Evolutionary conservation across 2,888 invertebrate species (phyloP), one percentile per base, ranked within the genome.

Genomic region (Spodoptera littoralis): DNA sequence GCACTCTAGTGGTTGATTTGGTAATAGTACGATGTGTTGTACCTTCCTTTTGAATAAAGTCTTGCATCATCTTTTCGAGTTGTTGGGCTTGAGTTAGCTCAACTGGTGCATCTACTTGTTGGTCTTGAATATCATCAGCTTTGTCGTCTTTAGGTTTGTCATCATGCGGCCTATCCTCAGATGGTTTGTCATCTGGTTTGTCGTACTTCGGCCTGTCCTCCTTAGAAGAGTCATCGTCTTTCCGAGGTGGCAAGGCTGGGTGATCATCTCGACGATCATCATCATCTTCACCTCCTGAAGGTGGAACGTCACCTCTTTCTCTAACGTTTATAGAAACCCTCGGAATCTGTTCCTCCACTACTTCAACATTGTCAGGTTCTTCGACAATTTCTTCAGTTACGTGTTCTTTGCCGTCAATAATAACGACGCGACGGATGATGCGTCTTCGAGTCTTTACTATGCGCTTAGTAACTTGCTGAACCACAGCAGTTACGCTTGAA

Each of bases 341-440:
- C 0, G 97, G 97, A 77, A 97, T 96, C 77, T 96, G 96, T 88
- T 97, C 96, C 84, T 97, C 97, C 42, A 95, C 95, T 11, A 97
- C 94, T 90, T 97, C 97, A 4, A 97, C 92, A 86, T 96, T 96
- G 82, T 97, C 98, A 0, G 98, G 98, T 87, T 98, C 98, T 83
- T 98, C 98, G 48, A 98, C 95, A 0, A 98, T 91, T 91, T 98
- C 98, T 89, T 98, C 98, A 8, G 96, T 96, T 0, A 97, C 96
- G 67, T 97, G 97, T 90, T 98, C 98, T 89, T 97, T 97, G 0
- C 98, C 98, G 85, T 98, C 97, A 63, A 98, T 96, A 5, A 98
- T 96, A 0, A 97, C 96, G 3, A 97, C 96, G 73, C 96, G 96
- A 58, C 97, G 95, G 56, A 98, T 97, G 18, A 98, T 97, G 70